phyloP scores from a whole-genome alignment of 2,888 invertebrate genomes.

The Busseola fusca region DNA sequence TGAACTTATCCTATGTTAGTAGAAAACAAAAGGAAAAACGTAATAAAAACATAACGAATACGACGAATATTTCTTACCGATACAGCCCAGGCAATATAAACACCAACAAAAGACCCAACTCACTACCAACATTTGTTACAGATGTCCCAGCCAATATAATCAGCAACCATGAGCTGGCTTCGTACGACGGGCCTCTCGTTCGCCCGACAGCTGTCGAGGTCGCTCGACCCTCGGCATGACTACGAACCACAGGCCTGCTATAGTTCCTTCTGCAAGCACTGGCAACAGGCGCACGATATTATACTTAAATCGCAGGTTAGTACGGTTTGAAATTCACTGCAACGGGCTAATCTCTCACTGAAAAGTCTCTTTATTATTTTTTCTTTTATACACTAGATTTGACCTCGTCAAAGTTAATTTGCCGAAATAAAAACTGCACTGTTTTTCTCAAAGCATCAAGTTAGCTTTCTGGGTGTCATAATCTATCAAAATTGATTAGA shows the following conservation, averaged over 20 bases:
- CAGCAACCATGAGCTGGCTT: slow-evolving; percentile 91
- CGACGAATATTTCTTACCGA: too few relatives aligned
- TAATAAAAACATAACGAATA: too few relatives aligned
- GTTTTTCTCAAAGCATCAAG: not conserved
- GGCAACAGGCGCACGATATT: slow-evolving; percentile 97
- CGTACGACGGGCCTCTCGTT: slow-evolving; percentile 90
- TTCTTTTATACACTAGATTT: not conserved
- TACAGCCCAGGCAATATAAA: too few relatives aligned
- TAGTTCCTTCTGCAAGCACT: slow-evolving; percentile 97
- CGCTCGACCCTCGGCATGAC: slow-evolving; percentile 91
- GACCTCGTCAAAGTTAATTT: not conserved
- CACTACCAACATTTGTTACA: slow-evolving; percentile 55
- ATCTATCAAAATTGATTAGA: not conserved
- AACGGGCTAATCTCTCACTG: not conserved
- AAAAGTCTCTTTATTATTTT: not conserved
- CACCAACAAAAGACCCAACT: not conserved
- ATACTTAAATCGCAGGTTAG: slow-evolving; percentile 92
- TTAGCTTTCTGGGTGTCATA: not conserved
- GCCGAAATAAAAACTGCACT: not conserved
- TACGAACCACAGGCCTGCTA: slow-evolving; percentile 97
- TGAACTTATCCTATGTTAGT: too few relatives aligned
- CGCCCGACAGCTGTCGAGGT: slow-evolving; percentile 89
- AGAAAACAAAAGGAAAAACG: too few relatives aligned
- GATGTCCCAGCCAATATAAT: slow-evolving; percentile 68
- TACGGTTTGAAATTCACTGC: slow-evolving; percentile 35